A percentile compares a stretch with the other conserved stretches of the same genome.
phyloP scores from a whole-genome alignment of 1,140 invertebrate genomes.

The Brachionus asplanchnoidis region DNA sequence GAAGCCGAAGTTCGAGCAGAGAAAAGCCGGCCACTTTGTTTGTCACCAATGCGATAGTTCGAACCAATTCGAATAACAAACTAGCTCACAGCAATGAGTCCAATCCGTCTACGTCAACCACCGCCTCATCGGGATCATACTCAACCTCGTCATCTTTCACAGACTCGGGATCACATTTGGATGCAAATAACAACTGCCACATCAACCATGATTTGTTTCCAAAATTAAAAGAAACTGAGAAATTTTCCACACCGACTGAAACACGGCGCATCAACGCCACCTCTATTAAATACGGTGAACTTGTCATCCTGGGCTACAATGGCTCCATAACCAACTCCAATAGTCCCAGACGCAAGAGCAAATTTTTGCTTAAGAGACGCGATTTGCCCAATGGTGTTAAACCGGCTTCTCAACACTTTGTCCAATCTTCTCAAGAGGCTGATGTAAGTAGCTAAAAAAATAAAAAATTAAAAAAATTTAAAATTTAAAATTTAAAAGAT shows the following conservation, averaged over 20 bases:
- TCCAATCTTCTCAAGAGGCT: slow-evolving; percentile 53
- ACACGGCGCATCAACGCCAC: background rate
- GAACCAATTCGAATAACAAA: background rate
- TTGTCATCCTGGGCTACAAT: slow-evolving; percentile 79
- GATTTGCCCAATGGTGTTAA: slow-evolving; percentile 82
- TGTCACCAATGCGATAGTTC: background rate
- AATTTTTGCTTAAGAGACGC: slow-evolving; percentile 82
- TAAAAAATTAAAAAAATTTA: background rate
- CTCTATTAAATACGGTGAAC: slow-evolving; percentile 74
- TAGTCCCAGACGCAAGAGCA: slow-evolving; percentile 70
- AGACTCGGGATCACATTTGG: background rate
- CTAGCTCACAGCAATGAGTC: background rate
- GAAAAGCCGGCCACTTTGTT: background rate
- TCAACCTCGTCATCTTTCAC: background rate
- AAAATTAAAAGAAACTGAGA: background rate
- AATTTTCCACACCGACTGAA: background rate
- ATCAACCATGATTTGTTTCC: background rate
- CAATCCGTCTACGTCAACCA: background rate
- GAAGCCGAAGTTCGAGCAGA: background rate
- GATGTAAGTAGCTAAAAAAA: background rate
- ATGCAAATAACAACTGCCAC: background rate
- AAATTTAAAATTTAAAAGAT: too few relatives aligned
- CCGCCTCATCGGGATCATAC: background rate
- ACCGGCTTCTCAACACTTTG: slow-evolving; percentile 86
- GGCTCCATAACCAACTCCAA: background rate